Evolutionary conservation across 1,140 invertebrate genomes (phyloP).

Genomic region (Acyrthosiphon pisum): DNA sequence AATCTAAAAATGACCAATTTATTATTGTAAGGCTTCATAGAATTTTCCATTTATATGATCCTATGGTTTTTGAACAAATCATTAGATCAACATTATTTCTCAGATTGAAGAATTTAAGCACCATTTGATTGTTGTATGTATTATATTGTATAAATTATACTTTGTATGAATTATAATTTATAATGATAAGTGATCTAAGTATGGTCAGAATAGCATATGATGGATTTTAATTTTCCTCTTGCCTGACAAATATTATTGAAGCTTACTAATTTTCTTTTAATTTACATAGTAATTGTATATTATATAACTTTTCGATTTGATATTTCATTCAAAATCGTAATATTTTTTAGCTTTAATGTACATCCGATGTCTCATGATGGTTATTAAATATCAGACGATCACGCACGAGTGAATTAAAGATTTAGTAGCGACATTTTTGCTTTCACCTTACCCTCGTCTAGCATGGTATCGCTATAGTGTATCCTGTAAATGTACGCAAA

Average conservation of each 20-base stretch:
- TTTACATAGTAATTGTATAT: not conserved
- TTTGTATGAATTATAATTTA: not conserved
- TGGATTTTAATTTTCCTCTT: not conserved
- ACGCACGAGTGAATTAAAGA: not conserved
- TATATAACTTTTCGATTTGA: not conserved
- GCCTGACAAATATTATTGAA: not conserved
- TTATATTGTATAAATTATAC: not conserved
- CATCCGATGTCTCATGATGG: not conserved
- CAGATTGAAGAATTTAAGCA: too few relatives aligned
- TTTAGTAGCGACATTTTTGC: not conserved
- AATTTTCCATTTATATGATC: not conserved
- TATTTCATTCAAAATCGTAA: not conserved
- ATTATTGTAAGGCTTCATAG: not conserved
- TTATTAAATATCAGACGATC: not conserved
- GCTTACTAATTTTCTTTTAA: not conserved
- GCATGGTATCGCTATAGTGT: not conserved
- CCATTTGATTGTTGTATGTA: too few relatives aligned
- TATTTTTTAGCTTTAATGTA: not conserved
- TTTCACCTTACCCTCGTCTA: not conserved
- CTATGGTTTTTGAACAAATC: not conserved
- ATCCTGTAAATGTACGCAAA: not conserved
- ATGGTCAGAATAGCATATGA: not conserved
- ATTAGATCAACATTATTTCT: not conserved
- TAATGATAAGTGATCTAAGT: not conserved
- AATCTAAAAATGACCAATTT: not conserved